Evolutionary conservation across 2,113 vertebrate genomes (phyloP), one percentile per base, ranked within the genome.

Genomic region (Oenanthe oenanthe): DNA sequence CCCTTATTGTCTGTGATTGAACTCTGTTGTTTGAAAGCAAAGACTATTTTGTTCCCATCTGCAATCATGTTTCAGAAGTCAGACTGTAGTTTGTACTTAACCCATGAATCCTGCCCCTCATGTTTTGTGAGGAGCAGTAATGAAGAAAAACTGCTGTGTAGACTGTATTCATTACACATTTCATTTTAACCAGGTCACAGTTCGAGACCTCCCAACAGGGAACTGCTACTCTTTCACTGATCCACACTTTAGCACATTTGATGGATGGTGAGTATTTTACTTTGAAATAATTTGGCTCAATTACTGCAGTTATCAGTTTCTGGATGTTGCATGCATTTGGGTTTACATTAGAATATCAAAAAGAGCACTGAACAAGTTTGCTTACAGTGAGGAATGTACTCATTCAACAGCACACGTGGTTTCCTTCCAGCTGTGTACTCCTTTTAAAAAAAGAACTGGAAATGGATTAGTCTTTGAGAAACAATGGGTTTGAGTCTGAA

Each of bases 201-300:
- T 98, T 95, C 97, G 72, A 96, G 98, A 98, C 85, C 84, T 98
- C 95, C 98, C 98, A 77, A 98, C 97, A 87, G 98, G 98, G 81
- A 97, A 97, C 73, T 98, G 98, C 96, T 98, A 98, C 97, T 98
- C 98, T 62, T 96, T 98, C 94, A 98, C 98, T 43, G 98, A 99
- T 97, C 97, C 98, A 66, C 98, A 98, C 85, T 93, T 98, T 94
- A 98, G 98, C 82, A 98, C 97, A 7, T 97, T 98, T 95, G 99
- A 99, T 89, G 97, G 98, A 96, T 97, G 98, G 98, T 98, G 97
- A 98, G 88, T 91, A 91, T 94, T 88, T 50, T 54, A 71, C 65
- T 87, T 94, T 85, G 65, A 57, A 82, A 87, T 90, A 75, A 93
- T 96, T 93, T 95, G 79, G 50, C 72, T 91, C 92, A 56, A 92